These are phyloP conservation scores for Ictalurus punctatus DNA, from an alignment of 2,113 vertebrate species.

Conservation along the genomic window DNA sequence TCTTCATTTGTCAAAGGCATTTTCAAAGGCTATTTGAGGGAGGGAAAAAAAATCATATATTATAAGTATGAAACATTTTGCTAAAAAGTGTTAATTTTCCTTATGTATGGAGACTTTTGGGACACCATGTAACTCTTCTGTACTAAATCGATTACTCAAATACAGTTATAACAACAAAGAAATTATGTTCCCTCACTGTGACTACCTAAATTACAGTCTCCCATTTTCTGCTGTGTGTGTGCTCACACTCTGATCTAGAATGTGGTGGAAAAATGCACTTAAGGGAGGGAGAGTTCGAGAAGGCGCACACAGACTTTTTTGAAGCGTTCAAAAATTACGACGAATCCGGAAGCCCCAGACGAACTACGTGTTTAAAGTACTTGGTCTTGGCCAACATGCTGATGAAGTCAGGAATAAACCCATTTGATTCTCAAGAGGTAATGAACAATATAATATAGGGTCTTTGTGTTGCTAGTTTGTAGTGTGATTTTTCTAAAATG, in stretches of 20 bases:
- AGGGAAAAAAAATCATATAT: too few relatives aligned
- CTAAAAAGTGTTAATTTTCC: too few relatives aligned
- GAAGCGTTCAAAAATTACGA: constrained; percentile 99
- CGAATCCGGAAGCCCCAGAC: constrained; percentile 96
- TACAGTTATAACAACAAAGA: not conserved
- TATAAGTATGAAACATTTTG: too few relatives aligned
- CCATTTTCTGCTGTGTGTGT: not conserved
- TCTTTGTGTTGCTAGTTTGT: not conserved
- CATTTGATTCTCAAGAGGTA: constrained; percentile 99
- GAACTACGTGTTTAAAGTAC: constrained; percentile 99
- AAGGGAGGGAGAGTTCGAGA: constrained; percentile 99
- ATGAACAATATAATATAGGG: not conserved
- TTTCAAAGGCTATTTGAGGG: too few relatives aligned
- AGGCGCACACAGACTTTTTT: constrained; percentile 99
- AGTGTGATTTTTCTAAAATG: constrained; percentile 6
- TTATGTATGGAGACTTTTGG: too few relatives aligned
- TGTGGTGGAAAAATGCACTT: constrained; percentile 99
- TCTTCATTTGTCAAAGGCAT: too few relatives aligned
- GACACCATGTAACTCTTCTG: not conserved
- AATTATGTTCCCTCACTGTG: not conserved
- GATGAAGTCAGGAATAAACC: constrained; percentile 99
- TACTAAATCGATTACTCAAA: not conserved
- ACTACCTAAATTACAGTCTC: not conserved
- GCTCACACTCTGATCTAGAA: constrained; percentile 72
- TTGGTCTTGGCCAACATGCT: constrained; percentile 99